Evolutionary conservation across 2,888 invertebrate genomes (phyloP).

Genomic region (Steromphala cineraria): DNA sequence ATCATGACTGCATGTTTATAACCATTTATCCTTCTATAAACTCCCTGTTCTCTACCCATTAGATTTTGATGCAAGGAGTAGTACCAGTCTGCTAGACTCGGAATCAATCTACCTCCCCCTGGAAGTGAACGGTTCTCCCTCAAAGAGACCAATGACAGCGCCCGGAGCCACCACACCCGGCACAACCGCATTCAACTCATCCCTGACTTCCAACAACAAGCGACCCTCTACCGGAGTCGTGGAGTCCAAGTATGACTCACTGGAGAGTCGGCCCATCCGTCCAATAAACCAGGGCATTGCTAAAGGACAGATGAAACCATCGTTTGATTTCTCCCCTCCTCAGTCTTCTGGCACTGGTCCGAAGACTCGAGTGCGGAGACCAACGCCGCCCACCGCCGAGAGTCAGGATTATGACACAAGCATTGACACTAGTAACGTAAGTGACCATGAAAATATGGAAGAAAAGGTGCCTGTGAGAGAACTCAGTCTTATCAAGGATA

Average conservation of each 20-base stretch:
- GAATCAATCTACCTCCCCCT: slow-evolving; percentile 72
- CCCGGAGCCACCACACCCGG: slow-evolving; percentile 42
- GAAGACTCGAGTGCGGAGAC: slow-evolving; percentile 51
- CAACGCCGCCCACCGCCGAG: slow-evolving; percentile 54
- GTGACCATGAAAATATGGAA: slow-evolving; percentile 35
- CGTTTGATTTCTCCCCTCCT: slow-evolving; percentile 55
- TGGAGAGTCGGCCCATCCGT: slow-evolving; percentile 61
- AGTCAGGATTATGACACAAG: slow-evolving; percentile 65
- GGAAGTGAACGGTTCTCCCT: slow-evolving; percentile 36
- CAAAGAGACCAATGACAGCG: slow-evolving; percentile 56
- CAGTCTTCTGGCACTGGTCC: slow-evolving; percentile 59
- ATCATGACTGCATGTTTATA: no score
- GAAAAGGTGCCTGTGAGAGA: slow-evolving; percentile 24
- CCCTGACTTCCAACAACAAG: slow-evolving; percentile 22
- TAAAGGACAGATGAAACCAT: slow-evolving; percentile 50
- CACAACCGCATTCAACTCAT: slow-evolving; percentile 19
- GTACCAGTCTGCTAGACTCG: slow-evolving; percentile 66
- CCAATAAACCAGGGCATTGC: slow-evolving; percentile 59
- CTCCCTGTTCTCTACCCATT: slow-evolving; percentile 23
- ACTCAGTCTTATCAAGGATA: slow-evolving; percentile 32
- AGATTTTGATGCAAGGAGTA: slow-evolving; percentile 61
- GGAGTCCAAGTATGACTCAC: slow-evolving; percentile 54
- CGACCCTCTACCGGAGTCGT: slow-evolving; percentile 49
- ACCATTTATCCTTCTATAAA: no score
- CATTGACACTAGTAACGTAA: slow-evolving; percentile 45